Evolutionary conservation across 2,113 vertebrate genomes (phyloP), one percentile per base, ranked within the genome.

Genomic region (Sylvia atricapilla): DNA sequence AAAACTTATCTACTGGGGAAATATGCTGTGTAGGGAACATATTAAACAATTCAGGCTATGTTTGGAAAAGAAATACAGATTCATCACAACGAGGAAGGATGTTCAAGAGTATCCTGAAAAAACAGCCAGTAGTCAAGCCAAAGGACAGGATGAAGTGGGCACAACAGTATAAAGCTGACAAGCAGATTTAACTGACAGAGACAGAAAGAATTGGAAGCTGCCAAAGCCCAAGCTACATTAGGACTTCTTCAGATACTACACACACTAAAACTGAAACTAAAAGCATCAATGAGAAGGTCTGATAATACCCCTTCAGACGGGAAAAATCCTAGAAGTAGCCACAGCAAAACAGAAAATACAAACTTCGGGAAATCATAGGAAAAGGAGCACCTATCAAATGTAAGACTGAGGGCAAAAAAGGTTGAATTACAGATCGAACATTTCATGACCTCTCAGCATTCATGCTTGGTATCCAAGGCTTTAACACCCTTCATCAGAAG

Each of bases 91-190:
- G 4, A 93, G 79, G 89, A 96, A 95, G 92, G 93, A 95, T 93
- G 86, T 94, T 94, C 73, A 94, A 84, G 85, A 97, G 85, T 74
- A 94, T 86, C 90, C 93, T 92, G 72, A 96, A 93, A 95, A 95
- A 93, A 90, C 90, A 95, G 68, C 28, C 15, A 0, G 87, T 76
- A 89, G 84, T 78, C 64, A 89, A 95, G 92, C 85, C 94, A 95
- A 88, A 95, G 95, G 93, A 93, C 90, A 94, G 92, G 90, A 95
- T 94, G 59, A 95, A 95, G 90, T 88, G 90, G 88, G 95, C 95
- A 96, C 82, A 94, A 91, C 90, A 74, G 79, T 88, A 64, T 9
- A 86, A 94, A 95, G 92, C 92, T 81, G 92, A 96, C 82, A 60
- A 68, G 83, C 80, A 92, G 73, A 92, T 96, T 93, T 79, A 96